Evolutionary conservation across 2,888 invertebrate genomes (phyloP), one percentile per base, ranked within the genome.

Genomic region (Ferrisia virgata): DNA sequence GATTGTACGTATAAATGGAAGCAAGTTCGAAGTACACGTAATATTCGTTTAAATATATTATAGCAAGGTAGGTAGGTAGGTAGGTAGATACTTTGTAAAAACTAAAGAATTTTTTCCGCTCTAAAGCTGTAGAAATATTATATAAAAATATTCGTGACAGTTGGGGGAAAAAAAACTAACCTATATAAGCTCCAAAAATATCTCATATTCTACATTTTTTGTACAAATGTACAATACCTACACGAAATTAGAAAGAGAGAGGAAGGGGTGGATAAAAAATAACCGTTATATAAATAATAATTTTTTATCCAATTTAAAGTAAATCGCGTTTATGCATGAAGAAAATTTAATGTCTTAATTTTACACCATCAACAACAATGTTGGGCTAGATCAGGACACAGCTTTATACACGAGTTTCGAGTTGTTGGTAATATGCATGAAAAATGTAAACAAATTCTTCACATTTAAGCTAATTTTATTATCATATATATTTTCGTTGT

Each of bases 391-490:
- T 72, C 64, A 64, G 64, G 64, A 11, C 64, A 11, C 64, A 58
- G n/a, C 31, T 31, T 4, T 72, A 22, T 31, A 18, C 72, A 72
- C 72, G 72, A 33, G 72, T 72, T 36, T 4, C 0, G 11, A 43
- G n/a, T n/a, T n/a, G n/a, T n/a, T 43, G 3, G 15, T 43, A 22
- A 69, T 33, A 25, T 64, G 31, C 22, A 33, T 33, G 33, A 72
- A 72, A 72, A 72, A 72, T 33, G 72, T 72, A 72, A 72, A 72
- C 72, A 72, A 72, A 72, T 72, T 72, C 33, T 72, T 72, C 18
- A 18, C n/a, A n/a, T n/a, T n/a, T n/a, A n/a, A n/a, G n/a, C n/a
- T 36, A 72, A 72, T 72, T 72, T 72, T 72, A 64, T 64, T 31
- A 72, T 72, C 72, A 33, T 33, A n/a, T n/a, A n/a, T n/a, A 33